Conservation (phyloP, 1,140 invertebrate genomes). For the Orchesella cincta region DNA sequence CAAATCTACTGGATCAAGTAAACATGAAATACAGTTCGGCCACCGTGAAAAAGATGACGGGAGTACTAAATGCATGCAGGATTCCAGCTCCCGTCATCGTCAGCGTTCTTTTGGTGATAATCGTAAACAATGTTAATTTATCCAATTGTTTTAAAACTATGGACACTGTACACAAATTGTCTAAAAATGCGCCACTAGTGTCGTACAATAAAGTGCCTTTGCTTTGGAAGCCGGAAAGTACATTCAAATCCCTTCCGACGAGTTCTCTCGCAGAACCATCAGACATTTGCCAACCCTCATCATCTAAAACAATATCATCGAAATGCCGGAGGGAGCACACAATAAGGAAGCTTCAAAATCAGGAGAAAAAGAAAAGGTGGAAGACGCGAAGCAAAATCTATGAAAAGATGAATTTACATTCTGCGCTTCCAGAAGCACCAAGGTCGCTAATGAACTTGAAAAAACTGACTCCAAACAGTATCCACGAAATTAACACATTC, state of each 20-base stretch:
- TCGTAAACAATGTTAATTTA: neutral
- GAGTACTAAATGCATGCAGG: too few relatives aligned
- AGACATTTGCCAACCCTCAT: neutral
- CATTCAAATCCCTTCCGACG: neutral
- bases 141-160: conserved; percentile 16
- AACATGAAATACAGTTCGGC: too few relatives aligned
- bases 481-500: neutral
- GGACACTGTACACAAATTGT: neutral
- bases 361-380: neutral
- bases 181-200: neutral
- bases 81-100: too few relatives aligned
- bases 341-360: neutral
- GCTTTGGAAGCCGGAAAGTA: neutral
- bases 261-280: neutral
- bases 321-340: neutral
- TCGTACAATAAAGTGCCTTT: neutral
- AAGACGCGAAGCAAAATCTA: neutral
- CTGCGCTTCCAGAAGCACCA: neutral
- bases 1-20: too few relatives aligned
- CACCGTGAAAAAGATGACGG: too few relatives aligned
- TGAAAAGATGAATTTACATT: neutral
- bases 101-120: too few relatives aligned
- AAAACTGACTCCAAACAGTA: neutral
- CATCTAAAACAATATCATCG: neutral
- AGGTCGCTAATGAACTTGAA: neutral